A percentile compares a stretch with the other conserved stretches of the same genome.
phyloP scores from a whole-genome alignment of 2,888 invertebrate species.

The Hemicrepidius hirtus region DNA sequence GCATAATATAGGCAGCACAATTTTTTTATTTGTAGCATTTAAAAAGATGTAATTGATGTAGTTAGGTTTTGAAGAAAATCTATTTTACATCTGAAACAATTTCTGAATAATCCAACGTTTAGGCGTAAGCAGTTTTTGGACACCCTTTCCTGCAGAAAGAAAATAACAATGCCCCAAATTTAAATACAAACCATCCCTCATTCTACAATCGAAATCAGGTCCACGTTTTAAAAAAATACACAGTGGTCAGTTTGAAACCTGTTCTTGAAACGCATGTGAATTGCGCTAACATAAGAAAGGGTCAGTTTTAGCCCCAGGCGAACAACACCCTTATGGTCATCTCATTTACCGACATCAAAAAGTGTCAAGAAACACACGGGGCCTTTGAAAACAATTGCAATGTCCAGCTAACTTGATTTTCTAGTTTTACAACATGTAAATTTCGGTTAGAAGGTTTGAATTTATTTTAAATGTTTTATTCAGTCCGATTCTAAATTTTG shows the following conservation, averaged over 20 bases:
- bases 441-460: conserved; percentile 58
- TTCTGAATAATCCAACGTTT: no score
- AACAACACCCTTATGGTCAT: conserved; percentile 46
- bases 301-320: conserved; percentile 55
- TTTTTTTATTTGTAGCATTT: no score
- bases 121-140: conserved; percentile 12
- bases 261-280: conserved; percentile 63
- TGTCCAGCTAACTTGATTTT: conserved; percentile 70
- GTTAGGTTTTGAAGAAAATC: no score
- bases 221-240: conserved; percentile 39
- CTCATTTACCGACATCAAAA: conserved; percentile 36
- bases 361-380: conserved; percentile 58
- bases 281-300: conserved; percentile 57
- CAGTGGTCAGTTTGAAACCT: conserved; percentile 62
- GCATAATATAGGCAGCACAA: no score
- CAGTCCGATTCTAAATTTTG: conserved; percentile 68
- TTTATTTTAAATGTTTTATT: conserved; percentile 60
- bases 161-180: conserved; percentile 44
- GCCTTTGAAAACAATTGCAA: conserved; percentile 64
- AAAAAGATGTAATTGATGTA: no score
- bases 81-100: no score
- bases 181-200: conserved; percentile 45
- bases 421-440: conserved; percentile 65
- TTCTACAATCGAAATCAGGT: conserved; percentile 29
- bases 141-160: conserved; percentile 8